Evolutionary conservation across 2,113 vertebrate genomes (phyloP).

Genomic region (Piprites chloris): DNA sequence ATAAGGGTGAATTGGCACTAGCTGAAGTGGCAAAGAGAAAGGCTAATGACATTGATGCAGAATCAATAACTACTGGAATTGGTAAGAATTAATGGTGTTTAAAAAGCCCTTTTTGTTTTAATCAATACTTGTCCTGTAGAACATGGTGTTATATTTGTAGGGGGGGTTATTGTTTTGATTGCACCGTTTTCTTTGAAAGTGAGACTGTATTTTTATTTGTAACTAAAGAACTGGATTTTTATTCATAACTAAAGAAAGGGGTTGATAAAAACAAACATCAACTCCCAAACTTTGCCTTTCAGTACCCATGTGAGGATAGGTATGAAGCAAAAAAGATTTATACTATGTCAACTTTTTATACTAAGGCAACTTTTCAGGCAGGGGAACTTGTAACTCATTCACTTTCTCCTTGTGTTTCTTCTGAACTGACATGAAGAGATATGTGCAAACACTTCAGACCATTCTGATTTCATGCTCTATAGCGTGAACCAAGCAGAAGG

Average conservation of each 20-base stretch:
- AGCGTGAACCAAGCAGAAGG: neutral
- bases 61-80: conserved; percentile 76
- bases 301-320: neutral
- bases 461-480: neutral
- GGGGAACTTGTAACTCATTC: neutral
- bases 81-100: conserved; percentile 79
- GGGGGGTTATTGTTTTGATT: conserved; percentile 42
- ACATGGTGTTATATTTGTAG: conserved; percentile 61
- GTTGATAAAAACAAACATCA: conserved; percentile 1
- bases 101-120: conserved; percentile 70
- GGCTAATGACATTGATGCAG: conserved; percentile 88
- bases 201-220: neutral
- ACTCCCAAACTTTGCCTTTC: neutral
- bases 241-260: neutral
- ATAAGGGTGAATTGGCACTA: conserved; percentile 94
- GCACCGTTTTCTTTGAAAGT: conserved; percentile 45
- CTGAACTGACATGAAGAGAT: neutral
- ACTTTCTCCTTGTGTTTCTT: neutral
- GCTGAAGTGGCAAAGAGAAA: conserved; percentile 93
- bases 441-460: neutral
- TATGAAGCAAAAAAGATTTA: neutral
- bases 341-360: too few relatives aligned
- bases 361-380: neutral
- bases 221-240: neutral
- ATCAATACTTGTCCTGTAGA: conserved; percentile 70